A percentile compares a stretch with the other conserved stretches of the same genome.
These are phyloP conservation scores for Nasonia oneida DNA, from an alignment of 2,888 invertebrate genomes.

Conservation along the genomic window DNA sequence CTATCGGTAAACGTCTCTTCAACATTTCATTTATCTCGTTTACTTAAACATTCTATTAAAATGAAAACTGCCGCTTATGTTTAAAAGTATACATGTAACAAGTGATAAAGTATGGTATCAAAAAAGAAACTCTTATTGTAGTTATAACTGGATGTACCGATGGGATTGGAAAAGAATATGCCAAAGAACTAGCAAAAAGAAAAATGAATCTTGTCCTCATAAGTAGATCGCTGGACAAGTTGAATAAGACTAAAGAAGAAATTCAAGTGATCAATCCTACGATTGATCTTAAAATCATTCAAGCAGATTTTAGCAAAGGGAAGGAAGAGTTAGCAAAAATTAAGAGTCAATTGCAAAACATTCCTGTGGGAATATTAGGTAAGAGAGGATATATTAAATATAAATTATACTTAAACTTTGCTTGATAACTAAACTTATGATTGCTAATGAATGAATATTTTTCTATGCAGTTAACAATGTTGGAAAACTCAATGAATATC, in stretches of 20 bases:
- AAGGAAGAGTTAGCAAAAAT: conserved; percentile 83
- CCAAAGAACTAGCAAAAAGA: conserved; percentile 87
- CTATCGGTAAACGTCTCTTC: too few relatives aligned
- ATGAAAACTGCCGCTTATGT: not conserved
- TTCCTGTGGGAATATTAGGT: conserved; percentile 92
- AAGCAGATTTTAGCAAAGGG: conserved; percentile 86
- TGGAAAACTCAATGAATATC: conserved; percentile 90
- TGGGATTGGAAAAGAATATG: conserved; percentile 94
- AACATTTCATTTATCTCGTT: not conserved
- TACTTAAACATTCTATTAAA: not conserved
- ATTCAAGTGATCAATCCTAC: conserved; percentile 82
- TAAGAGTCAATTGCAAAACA: conserved; percentile 85
- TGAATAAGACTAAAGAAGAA: conserved; percentile 86
- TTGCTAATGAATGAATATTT: too few relatives aligned
- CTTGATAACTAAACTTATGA: too few relatives aligned
- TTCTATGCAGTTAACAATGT: conserved; percentile 89
- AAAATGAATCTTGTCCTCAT: conserved; percentile 90
- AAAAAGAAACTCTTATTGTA: conserved; percentile 79
- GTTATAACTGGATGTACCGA: conserved; percentile 95
- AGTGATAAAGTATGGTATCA: not conserved
- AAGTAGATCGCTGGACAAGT: conserved; percentile 87
- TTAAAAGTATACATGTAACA: too few relatives aligned
- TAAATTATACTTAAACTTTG: not conserved
- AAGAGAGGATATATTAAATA: conserved; percentile 76
- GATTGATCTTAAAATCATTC: conserved; percentile 85